Base-by-base conservation (phyloP, 1,140 invertebrate genomes). In the Amyelois transitella region DNA sequence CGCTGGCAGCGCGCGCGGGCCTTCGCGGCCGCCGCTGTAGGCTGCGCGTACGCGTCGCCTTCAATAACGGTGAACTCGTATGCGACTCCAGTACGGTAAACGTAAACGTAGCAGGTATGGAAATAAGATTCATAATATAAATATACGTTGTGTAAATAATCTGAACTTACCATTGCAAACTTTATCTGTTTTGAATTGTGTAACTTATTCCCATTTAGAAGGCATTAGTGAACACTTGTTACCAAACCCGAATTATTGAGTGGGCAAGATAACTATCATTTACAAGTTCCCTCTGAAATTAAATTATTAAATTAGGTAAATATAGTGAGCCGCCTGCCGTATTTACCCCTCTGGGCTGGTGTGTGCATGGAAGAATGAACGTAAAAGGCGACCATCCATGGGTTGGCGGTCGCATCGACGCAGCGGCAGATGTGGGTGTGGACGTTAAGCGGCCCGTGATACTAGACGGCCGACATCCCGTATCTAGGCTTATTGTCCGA, bases 201-300 rank as follows among this genome's bases (percentile, higher is more conserved):
- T 38, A 14, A 47, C 45, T 0, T 58, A 45, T 53, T 0, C 14
- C 6, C 47, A 58, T 50, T 43, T 65, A 19, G 14, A 4, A 22
- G 10, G 55, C 14, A 43, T 62, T 32, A 57, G 49, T 49, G 8
- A 57, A 54, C 20, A 51, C 8, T 53, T 64, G 0, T 56, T 5
- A 28, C 45, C 19, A 62, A 62, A 51, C 60, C 62, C 7, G 57
- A 72, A 60, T 19, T 69, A 12, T 45, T 72, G 7, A 58, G 69
- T 43, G 69, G 66, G 1, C 66, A 72, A 17, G 69, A 72, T 51
- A 69, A 69, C 51, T 66, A 55, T 53, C 18, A 72, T 47, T 51
- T 72, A 28, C 17, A 69, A 25, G 10, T 67, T 50, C 61, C 64
- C 7, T 24, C 57, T 6, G 20, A 63, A 54, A 48, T 32, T n/a